Evolutionary conservation across 1,140 invertebrate species (phyloP).

Genomic region (Saxidomus purpurata): DNA sequence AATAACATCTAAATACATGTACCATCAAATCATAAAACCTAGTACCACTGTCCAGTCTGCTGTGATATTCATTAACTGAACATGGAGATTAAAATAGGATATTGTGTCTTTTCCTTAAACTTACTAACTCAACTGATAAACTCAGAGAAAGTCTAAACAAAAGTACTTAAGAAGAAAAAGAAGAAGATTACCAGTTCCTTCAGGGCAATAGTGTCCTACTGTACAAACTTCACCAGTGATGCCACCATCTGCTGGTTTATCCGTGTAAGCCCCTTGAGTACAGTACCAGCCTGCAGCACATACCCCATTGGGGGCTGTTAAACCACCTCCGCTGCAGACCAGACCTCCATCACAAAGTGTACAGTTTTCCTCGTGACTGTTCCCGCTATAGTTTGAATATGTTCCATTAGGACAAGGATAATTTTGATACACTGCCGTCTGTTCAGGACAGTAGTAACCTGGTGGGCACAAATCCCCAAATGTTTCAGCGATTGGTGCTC

Average conservation of each 20-base stretch:
- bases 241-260: conserved; percentile 82
- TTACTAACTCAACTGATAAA: too few relatives aligned
- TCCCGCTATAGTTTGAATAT: conserved; percentile 79
- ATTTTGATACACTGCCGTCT: conserved; percentile 76
- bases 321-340: conserved; percentile 78
- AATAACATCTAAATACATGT: too few relatives aligned
- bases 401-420: conserved; percentile 83
- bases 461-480: conserved; percentile 83
- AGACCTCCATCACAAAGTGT: conserved; percentile 80
- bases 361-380: conserved; percentile 73
- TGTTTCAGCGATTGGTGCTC: conserved; percentile 71
- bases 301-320: conserved; percentile 80
- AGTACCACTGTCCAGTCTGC: too few relatives aligned
- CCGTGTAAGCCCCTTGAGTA: conserved; percentile 76
- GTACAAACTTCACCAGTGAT: conserved; percentile 80
- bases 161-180: too few relatives aligned
- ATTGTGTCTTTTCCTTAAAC: too few relatives aligned
- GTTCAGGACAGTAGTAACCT: conserved; percentile 83
- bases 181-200: conserved; percentile 82
- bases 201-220: conserved; percentile 80
- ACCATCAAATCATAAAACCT: too few relatives aligned
- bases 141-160: too few relatives aligned
- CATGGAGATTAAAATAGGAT: too few relatives aligned
- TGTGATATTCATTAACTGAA: too few relatives aligned
- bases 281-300: conserved; percentile 84